phyloP scores from a whole-genome alignment of 2,888 invertebrate species.

The Lycophotia porphyrea region DNA sequence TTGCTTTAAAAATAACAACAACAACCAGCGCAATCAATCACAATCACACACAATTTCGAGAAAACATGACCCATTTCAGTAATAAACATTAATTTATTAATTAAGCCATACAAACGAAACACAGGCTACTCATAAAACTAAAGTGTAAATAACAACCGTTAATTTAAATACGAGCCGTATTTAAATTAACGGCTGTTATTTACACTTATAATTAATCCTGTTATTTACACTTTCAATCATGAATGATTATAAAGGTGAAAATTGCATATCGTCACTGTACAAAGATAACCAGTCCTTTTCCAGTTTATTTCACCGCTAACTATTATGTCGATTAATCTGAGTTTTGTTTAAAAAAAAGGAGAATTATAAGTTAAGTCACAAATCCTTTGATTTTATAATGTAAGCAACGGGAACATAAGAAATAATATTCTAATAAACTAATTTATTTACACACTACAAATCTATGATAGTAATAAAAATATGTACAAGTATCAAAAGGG shows the following conservation, averaged over 20 bases:
- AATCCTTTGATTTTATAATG: too few species aligned
- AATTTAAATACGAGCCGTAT: too few species aligned
- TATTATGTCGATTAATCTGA: neutral
- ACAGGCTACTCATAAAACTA: conserved; percentile 22
- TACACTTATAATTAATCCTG: conserved; percentile 54
- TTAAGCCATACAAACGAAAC: conserved; percentile 12
- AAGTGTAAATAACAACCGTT: too few species aligned
- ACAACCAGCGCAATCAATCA: neutral
- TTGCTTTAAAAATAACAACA: neutral
- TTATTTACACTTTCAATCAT: conserved; percentile 60
- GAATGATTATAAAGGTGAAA: conserved; percentile 56
- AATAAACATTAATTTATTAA: conserved; percentile 14
- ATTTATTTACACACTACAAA: too few species aligned
- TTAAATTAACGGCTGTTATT: conserved; percentile 48
- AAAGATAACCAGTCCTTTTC: neutral
- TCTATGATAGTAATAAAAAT: too few species aligned
- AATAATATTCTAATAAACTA: too few species aligned
- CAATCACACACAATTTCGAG: conserved; percentile 1
- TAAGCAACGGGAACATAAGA: too few species aligned
- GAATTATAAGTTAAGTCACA: too few species aligned
- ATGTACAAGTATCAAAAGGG: too few species aligned
- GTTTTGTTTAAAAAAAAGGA: too few species aligned
- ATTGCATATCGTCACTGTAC: conserved; percentile 34
- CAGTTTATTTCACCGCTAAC: neutral
- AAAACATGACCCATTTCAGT: conserved; percentile 17